Evolutionary conservation across 1,140 invertebrate species (phyloP), one percentile per base, ranked within the genome.

Genomic region (Holcopasites calliopsidis): DNA sequence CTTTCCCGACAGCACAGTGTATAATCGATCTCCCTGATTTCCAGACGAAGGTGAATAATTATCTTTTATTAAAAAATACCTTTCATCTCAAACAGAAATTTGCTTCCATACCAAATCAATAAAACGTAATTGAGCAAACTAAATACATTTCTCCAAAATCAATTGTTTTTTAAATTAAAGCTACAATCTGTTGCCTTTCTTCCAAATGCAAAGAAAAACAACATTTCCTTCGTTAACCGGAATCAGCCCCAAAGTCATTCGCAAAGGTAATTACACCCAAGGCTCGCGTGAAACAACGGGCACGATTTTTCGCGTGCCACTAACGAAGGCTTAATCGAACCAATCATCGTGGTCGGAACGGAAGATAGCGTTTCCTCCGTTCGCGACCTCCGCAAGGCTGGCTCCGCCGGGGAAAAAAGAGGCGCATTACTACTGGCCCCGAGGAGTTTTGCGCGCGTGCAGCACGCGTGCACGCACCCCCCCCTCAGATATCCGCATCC

Each of bases 321-420:
- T 23, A n/a, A n/a, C 16, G n/a, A 21, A 58, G 38, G 44, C 16
- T 8, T 28, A 47, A 62, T 44, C 66, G 49, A 77, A 61, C 55
- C 33, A 26, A n/a, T 47, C 42, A 54, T 49, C 49, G 23, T 47
- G 26, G 11, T 26, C 54, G 10, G 33, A 57, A 57, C 62, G 68
- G 79, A 82, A 75, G 77, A 26, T 74, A 65, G 35, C 64, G 69
- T 54, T 83, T 85, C 83, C 75, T 85, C 66, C 64, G 49, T 42
- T 70, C 52, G 28, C 64, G 75, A 72, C 71, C 77, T 78, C 72
- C 35, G 38, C 80, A 85, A 85, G 80, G 77, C 70, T 85, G 66
- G 54, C 50, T 21, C 2, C 55, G 42, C 38, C 38, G 49, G 64
- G n/a, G n/a, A n/a, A n/a, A 49, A 69, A 50, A 65, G 38, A 40